A percentile compares a stretch with the other conserved stretches of the same genome.
Conservation (phyloP, 2,113 vertebrate species). For the Cryptotis parvus region DNA sequence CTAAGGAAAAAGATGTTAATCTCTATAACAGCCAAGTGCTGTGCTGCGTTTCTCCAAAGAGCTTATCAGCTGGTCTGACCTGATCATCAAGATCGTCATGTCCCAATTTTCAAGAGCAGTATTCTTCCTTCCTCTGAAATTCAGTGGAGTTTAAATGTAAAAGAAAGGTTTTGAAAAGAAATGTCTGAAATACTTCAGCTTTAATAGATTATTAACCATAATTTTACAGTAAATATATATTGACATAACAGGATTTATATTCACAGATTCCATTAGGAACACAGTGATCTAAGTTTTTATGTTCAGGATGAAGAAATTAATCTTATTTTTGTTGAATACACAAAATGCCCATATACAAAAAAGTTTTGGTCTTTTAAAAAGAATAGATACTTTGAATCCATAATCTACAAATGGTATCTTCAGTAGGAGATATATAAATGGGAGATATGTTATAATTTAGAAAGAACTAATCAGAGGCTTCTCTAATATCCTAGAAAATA, state of each 20-base stretch:
- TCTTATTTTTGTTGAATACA: conserved; percentile 31
- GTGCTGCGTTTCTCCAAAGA: conserved; percentile 75
- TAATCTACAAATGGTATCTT: background rate
- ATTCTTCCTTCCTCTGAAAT: conserved; percentile 53
- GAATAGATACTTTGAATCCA: background rate
- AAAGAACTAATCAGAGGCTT: background rate
- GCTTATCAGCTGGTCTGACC: conserved; percentile 82
- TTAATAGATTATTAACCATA: accelerated
- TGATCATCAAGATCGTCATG: conserved; percentile 71
- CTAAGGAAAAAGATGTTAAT: conserved; percentile 75
- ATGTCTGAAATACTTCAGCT: background rate
- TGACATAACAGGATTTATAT: conserved; percentile 6
- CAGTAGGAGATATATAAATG: conserved; percentile 14
- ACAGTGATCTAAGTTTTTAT: conserved; percentile 51
- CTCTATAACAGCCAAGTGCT: conserved; percentile 70
- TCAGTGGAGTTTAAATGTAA: conserved; percentile 51
- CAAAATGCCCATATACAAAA: conserved; percentile 37
- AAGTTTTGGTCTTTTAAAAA: conserved; percentile 39
- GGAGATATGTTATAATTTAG: background rate
- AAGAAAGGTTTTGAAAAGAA: conserved; percentile 48
- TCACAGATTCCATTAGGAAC: conserved; percentile 48
- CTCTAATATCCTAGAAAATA: conserved; percentile 13
- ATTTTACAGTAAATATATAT: conserved; percentile 12
- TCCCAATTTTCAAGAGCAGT: conserved; percentile 65
- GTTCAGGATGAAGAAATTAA: conserved; percentile 54